phyloP scores from a whole-genome alignment of 2,113 vertebrate genomes.

The Microtus pennsylvanicus region DNA sequence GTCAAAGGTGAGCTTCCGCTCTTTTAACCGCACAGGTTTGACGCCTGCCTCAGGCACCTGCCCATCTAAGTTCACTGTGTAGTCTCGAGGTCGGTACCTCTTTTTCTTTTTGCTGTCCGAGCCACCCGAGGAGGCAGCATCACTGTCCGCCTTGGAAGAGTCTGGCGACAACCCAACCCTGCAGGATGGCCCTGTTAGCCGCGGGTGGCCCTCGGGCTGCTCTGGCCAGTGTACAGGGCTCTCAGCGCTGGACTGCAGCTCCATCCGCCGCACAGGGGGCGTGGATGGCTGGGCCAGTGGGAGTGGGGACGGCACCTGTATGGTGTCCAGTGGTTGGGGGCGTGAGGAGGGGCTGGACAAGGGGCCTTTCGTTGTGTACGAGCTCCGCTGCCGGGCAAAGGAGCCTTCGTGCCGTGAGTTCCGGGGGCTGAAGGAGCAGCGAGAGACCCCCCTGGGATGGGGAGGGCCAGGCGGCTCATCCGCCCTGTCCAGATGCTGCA shows the following conservation, averaged over 20 bases:
- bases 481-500: slow-evolving; percentile 91
- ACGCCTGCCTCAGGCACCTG: slow-evolving; percentile 87
- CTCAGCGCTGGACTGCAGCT: slow-evolving; percentile 74
- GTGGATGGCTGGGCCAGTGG: slow-evolving; percentile 86
- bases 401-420: slow-evolving; percentile 87
- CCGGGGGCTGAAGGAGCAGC: slow-evolving; percentile 89
- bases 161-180: slow-evolving; percentile 84
- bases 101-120: slow-evolving; percentile 92
- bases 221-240: slow-evolving; percentile 88
- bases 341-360: slow-evolving; percentile 90
- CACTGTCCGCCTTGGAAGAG: slow-evolving; percentile 86
- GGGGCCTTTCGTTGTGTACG: slow-evolving; percentile 90
- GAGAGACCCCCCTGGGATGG: slow-evolving; percentile 87
- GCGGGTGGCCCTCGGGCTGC: slow-evolving; percentile 86
- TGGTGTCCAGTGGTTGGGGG: slow-evolving; percentile 85
- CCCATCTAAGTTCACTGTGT: slow-evolving; percentile 88
- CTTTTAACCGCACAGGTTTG: slow-evolving; percentile 95
- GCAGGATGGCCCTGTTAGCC: slow-evolving; percentile 83
- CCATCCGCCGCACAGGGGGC: slow-evolving; percentile 77
- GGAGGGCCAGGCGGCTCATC: slow-evolving; percentile 86
- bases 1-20: slow-evolving; percentile 94
- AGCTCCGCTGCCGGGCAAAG: slow-evolving; percentile 88
- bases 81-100: slow-evolving; percentile 91
- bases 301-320: slow-evolving; percentile 88
- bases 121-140: slow-evolving; percentile 85